phyloP scores from a whole-genome alignment of 2,113 vertebrate genomes.

The Scomber colias region DNA sequence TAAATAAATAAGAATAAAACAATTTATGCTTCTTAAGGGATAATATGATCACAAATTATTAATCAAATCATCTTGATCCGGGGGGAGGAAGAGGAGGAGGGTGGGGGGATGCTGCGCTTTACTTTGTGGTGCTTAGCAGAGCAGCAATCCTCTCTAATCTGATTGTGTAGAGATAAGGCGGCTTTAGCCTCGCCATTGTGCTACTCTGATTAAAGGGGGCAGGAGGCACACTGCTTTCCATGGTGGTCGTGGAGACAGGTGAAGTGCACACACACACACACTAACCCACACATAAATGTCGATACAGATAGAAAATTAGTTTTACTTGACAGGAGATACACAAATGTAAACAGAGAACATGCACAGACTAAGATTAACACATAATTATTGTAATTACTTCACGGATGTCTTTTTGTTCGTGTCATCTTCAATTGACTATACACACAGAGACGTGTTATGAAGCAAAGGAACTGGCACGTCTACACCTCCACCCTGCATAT shows the following conservation, averaged over 20 bases:
- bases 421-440: background rate
- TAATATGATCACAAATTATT: conserved; percentile 86
- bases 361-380: conserved; percentile 21
- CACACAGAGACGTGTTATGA: background rate
- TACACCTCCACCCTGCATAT: background rate
- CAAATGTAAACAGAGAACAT: conserved; percentile 27
- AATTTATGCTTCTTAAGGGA: conserved; percentile 87
- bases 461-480: background rate
- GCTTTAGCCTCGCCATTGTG: conserved; percentile 84
- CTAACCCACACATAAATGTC: conserved; percentile 10
- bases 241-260: conserved; percentile 65
- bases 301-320: conserved; percentile 28
- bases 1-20: conserved; percentile 85
- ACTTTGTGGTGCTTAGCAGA: conserved; percentile 81
- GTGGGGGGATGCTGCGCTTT: conserved; percentile 51
- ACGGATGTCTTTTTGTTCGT: background rate
- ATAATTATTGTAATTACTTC: conserved; percentile 14
- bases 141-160: conserved; percentile 87
- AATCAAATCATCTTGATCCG: conserved; percentile 88
- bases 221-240: conserved; percentile 60
- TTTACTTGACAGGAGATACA: background rate
- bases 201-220: conserved; percentile 78
- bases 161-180: conserved; percentile 86
- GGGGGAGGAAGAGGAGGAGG: background rate
- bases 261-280: conserved; percentile 38